A percentile compares a stretch with the other conserved stretches of the same genome.
These are phyloP conservation scores for Clanis bilineata DNA, from an alignment of 2,888 invertebrate genomes.

Conservation along the genomic window DNA sequence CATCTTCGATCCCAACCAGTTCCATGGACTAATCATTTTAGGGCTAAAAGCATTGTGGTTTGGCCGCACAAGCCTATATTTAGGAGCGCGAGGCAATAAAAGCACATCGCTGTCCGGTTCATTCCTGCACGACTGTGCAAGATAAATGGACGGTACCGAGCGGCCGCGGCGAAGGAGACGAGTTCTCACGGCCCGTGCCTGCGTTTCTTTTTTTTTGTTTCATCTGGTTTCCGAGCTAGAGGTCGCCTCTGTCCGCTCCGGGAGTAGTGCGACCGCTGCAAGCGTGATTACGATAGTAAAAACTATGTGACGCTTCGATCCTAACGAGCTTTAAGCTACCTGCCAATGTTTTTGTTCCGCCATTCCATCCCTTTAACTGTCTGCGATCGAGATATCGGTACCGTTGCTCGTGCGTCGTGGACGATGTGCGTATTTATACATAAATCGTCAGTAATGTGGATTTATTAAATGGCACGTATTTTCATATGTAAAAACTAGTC, in stretches of 20 bases:
- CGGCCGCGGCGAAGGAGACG: slow-evolving; percentile 65
- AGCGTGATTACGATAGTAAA: slow-evolving; percentile 68
- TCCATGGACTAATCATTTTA: slow-evolving; percentile 59
- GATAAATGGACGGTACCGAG: slow-evolving; percentile 74
- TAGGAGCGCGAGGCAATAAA: slow-evolving; percentile 79
- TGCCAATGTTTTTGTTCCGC: slow-evolving; percentile 48
- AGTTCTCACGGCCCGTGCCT: slow-evolving; percentile 81
- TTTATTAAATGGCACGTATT: slow-evolving; percentile 42
- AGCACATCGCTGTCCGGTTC: slow-evolving; percentile 74
- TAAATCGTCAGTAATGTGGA: slow-evolving; percentile 48
- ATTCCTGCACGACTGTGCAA: slow-evolving; percentile 80
- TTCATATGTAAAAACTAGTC: slow-evolving; percentile 53
- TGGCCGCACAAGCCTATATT: slow-evolving; percentile 73
- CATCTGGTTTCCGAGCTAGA: slow-evolving; percentile 76
- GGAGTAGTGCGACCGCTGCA: slow-evolving; percentile 72
- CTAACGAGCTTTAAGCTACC: slow-evolving; percentile 63
- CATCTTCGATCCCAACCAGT: slow-evolving; percentile 45
- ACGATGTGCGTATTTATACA: slow-evolving; percentile 17
- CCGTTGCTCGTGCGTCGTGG: slow-evolving; percentile 14
- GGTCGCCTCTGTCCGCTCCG: slow-evolving; percentile 63
- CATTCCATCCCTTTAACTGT: slow-evolving; percentile 41
- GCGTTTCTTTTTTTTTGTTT: slow-evolving; percentile 74
- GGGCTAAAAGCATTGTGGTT: slow-evolving; percentile 64
- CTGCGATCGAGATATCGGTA: slow-evolving; percentile 39
- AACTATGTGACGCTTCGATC: slow-evolving; percentile 59